Evolutionary conservation across 2,797 vertebrate species (phyloP).

Genomic region (Varecia variegata): DNA sequence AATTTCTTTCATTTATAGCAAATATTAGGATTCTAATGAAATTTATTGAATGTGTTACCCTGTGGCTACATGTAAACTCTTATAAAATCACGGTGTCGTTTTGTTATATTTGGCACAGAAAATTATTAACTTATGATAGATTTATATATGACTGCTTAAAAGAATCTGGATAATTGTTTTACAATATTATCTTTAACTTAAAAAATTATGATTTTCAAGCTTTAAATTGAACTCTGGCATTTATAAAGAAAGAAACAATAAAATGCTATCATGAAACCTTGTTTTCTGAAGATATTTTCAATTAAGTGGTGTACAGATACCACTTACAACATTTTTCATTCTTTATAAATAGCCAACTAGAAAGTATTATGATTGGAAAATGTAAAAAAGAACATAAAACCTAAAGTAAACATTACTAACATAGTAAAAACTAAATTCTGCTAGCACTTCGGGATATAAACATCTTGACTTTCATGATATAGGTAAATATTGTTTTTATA

Average conservation of each 20-base stretch:
- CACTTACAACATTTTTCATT: neutral
- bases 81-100: neutral
- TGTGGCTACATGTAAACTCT: neutral
- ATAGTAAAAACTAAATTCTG: conserved; percentile 9
- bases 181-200: neutral
- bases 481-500: neutral
- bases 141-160: neutral
- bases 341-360: neutral
- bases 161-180: neutral
- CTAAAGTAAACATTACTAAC: neutral
- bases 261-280: neutral
- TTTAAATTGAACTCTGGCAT: neutral
- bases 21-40: neutral
- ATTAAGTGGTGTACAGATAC: neutral
- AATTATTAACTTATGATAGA: neutral
- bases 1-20: neutral
- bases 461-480: neutral
- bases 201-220: neutral
- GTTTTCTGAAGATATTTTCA: conserved; percentile 41
- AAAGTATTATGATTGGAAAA: neutral
- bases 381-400: neutral
- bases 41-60: neutral
- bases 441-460: neutral
- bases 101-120: neutral
- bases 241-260: neutral